These are phyloP conservation scores for Heteromyza rotundicornis DNA, from an alignment of 2,888 invertebrate genomes.

Conservation along the genomic window DNA sequence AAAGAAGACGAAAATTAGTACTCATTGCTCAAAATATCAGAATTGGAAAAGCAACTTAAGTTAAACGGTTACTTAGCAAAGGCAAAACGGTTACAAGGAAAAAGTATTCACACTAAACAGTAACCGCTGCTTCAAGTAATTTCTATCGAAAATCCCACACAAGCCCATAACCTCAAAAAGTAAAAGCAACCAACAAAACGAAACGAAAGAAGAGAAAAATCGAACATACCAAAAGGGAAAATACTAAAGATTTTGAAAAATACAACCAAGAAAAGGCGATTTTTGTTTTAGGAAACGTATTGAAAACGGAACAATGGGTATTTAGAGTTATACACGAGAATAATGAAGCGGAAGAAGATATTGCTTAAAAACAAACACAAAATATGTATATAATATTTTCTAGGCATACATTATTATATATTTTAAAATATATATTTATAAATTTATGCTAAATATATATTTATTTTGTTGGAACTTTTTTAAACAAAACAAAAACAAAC, in stretches of 20 bases:
- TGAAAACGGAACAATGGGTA: conserved; percentile 20
- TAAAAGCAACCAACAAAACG: neutral
- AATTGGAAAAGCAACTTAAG: too few species aligned
- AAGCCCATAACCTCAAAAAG: too few species aligned
- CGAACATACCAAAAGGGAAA: conserved; percentile 3
- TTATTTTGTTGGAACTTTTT: conserved; percentile 39
- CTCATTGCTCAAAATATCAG: too few species aligned
- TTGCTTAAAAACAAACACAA: conserved; percentile 15
- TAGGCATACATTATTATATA: conserved; percentile 36
- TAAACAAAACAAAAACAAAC: conserved; percentile 14
- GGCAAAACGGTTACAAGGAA: too few species aligned
- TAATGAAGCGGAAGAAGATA: too few species aligned
- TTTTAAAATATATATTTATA: conserved; percentile 31
- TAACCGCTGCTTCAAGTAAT: too few species aligned
- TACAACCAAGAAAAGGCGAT: neutral
- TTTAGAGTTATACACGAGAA: conserved; percentile 15
- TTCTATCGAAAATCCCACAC: too few species aligned
- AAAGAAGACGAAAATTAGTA: too few species aligned
- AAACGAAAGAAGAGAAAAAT: too few species aligned
- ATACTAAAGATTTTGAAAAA: conserved; percentile 24
- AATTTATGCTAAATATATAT: conserved; percentile 36
- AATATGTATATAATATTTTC: conserved; percentile 38
- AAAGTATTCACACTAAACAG: too few species aligned
- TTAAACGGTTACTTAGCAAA: too few species aligned
- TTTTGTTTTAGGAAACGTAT: conserved; percentile 3